Conservation (phyloP, 2,113 vertebrate species). For the Mugil cephalus region DNA sequence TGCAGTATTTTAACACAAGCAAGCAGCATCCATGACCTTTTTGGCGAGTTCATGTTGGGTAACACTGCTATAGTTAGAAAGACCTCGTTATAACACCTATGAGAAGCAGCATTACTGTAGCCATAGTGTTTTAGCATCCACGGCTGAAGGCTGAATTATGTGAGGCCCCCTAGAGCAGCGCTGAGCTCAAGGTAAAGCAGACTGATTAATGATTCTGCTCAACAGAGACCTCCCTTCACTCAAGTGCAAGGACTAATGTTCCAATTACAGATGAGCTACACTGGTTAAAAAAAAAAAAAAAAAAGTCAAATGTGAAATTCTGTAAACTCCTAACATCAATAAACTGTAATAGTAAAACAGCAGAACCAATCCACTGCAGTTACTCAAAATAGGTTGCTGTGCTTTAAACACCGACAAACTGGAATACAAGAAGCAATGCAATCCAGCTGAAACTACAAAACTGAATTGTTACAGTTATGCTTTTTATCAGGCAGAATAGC, state of each 20-base stretch:
- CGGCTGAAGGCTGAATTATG: neutral
- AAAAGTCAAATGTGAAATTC: neutral
- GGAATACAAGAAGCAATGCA: too few relatives aligned
- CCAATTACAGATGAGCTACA: neutral
- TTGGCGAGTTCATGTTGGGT: neutral
- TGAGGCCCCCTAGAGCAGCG: conserved; percentile 1
- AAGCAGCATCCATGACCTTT: conserved; percentile 31
- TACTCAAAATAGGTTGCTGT: too few relatives aligned
- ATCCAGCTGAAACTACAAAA: too few relatives aligned
- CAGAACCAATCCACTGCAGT: too few relatives aligned
- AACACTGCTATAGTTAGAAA: neutral
- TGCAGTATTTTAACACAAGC: conserved; percentile 31
- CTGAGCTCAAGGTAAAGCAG: conserved; percentile 37
- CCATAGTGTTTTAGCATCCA: conserved; percentile 9
- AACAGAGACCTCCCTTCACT: neutral
- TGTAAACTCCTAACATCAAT: too few relatives aligned
- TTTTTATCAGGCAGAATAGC: too few relatives aligned
- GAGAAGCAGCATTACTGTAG: conserved; percentile 18
- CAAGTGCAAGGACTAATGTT: conserved; percentile 1
- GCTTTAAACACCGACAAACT: too few relatives aligned
- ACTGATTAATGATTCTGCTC: conserved; percentile 27
- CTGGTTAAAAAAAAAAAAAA: neutral
- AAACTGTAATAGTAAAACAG: too few relatives aligned
- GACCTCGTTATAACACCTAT: conserved; percentile 1
- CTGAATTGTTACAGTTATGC: too few relatives aligned